phyloP scores from a whole-genome alignment of 2,888 invertebrate genomes.

The Drosophila prolongata region DNA sequence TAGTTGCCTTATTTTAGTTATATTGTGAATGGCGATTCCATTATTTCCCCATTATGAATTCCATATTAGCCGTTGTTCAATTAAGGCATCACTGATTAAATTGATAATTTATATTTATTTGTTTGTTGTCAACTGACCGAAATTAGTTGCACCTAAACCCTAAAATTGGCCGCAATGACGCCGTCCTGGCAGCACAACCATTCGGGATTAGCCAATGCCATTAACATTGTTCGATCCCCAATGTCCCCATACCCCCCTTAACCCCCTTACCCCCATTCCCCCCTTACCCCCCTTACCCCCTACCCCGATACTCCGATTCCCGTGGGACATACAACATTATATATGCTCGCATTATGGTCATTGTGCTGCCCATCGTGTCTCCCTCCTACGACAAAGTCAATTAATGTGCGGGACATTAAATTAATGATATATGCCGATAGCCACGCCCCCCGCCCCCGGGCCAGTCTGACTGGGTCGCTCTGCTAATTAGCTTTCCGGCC shows the following conservation, averaged over 20 bases:
- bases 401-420: constrained; percentile 73
- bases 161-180: constrained; percentile 5
- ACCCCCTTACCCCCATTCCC: neutral
- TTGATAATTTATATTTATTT: neutral
- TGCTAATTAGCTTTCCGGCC: constrained; percentile 48
- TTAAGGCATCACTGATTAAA: neutral
- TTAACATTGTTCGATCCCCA: constrained; percentile 8
- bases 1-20: too few species aligned
- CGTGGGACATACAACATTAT: constrained; percentile 15
- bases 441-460: constrained; percentile 2
- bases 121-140: constrained; percentile 1
- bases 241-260: neutral
- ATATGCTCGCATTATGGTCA: constrained; percentile 41
- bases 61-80: neutral
- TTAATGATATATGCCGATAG: constrained; percentile 73
- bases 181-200: neutral
- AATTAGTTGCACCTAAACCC: neutral
- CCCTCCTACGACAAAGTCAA: constrained; percentile 50
- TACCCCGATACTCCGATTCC: too few species aligned
- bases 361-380: constrained; percentile 25
- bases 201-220: constrained; percentile 10
- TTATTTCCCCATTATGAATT: constrained; percentile 6
- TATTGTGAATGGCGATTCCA: neutral
- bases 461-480: constrained; percentile 45
- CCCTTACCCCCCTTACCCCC: neutral